Conservation (phyloP, 2,888 invertebrate species). For the Diadegma fenestrale region DNA sequence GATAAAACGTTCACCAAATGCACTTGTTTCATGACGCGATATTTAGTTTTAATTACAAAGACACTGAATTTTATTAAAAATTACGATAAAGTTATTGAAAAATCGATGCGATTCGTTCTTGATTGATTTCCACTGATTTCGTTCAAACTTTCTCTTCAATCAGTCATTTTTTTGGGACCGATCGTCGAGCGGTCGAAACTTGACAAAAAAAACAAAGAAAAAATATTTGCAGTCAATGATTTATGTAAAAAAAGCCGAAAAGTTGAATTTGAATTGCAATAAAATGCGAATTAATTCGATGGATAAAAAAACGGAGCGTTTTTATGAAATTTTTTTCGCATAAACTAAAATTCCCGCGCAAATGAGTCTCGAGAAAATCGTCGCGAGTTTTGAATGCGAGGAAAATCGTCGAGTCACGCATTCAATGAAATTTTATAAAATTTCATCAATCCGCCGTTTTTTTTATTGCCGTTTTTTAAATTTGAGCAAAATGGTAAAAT, state of each 20-base stretch:
- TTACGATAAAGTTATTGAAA: not conserved
- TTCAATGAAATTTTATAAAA: not conserved
- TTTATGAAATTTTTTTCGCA: not conserved
- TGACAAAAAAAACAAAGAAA: not conserved
- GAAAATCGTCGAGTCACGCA: not conserved
- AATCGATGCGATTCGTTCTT: not conserved
- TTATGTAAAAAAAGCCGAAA: not conserved
- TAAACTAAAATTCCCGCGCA: not conserved
- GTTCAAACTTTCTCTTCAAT: not conserved
- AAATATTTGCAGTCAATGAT: not conserved
- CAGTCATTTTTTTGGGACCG: no score
- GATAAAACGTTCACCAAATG: not conserved
- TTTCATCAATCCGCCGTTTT: not conserved
- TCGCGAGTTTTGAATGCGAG: not conserved
- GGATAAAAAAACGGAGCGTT: no score
- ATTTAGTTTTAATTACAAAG: not conserved
- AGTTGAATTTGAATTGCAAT: not conserved
- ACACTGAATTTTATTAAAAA: not conserved
- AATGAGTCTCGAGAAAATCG: not conserved
- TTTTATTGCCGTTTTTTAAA: not conserved
- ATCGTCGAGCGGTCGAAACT: no score
- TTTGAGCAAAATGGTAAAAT: not conserved
- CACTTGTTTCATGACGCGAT: conserved; percentile 5
- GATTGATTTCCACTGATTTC: not conserved
- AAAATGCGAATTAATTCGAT: not conserved